Percentiles rank a stretch among this genome's conserved stretches.
These are phyloP conservation scores for Heterodera carotae DNA, from an alignment of 1,140 invertebrate genomes.

Conservation along the genomic window DNA sequence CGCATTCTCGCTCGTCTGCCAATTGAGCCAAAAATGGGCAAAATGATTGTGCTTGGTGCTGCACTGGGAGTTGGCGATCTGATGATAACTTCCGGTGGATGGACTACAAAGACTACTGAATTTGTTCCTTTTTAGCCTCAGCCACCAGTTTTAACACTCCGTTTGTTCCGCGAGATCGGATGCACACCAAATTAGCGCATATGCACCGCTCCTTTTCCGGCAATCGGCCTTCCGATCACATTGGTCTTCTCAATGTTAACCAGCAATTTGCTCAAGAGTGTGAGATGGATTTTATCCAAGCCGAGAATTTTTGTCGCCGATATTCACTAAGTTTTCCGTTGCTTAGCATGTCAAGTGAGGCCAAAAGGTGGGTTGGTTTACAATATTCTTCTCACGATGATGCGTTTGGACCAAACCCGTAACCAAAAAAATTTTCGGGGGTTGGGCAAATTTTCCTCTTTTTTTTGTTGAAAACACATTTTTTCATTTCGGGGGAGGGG, in stretches of 20 bases:
- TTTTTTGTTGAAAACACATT: too few species aligned
- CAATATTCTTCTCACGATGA: neutral
- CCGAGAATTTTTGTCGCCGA: constrained; percentile 83
- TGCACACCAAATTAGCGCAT: constrained; percentile 72
- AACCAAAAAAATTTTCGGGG: too few species aligned
- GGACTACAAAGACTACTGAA: neutral
- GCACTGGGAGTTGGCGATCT: constrained; percentile 65
- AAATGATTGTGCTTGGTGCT: constrained; percentile 69
- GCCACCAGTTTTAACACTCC: constrained; percentile 89
- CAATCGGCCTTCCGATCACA: constrained; percentile 85
- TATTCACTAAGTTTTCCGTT: constrained; percentile 85
- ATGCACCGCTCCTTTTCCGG: constrained; percentile 83
- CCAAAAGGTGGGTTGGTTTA: constrained; percentile 24
- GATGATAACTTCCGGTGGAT: constrained; percentile 43
- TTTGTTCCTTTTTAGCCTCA: constrained; percentile 75
- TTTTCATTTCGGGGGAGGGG: too few species aligned
- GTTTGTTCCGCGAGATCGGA: constrained; percentile 65
- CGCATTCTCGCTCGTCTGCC: constrained; percentile 68
- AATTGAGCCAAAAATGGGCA: constrained; percentile 69
- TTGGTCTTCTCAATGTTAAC: constrained; percentile 89
- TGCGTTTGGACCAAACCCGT: neutral
- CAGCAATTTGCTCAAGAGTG: constrained; percentile 81
- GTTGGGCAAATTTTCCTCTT: too few species aligned
- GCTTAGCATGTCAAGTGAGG: constrained; percentile 73
- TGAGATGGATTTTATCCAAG: constrained; percentile 76